These are phyloP conservation scores for Hylia prasina DNA, from an alignment of 2,113 vertebrate species.

Conservation along the genomic window DNA sequence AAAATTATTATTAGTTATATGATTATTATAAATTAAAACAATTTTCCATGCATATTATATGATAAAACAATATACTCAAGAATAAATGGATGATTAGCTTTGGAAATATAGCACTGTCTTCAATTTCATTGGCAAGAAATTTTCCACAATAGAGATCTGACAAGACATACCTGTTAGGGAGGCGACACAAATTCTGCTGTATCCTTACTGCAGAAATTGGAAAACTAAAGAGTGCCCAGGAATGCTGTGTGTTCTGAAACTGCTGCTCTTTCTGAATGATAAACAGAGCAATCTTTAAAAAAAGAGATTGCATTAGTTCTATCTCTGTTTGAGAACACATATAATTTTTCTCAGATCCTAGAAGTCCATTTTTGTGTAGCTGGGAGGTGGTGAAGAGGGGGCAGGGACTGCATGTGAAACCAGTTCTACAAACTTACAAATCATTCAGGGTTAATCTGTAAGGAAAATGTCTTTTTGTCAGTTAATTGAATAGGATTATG, in stretches of 20 bases:
- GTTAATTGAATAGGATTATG: slow-evolving; percentile 47
- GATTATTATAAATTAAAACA: not conserved
- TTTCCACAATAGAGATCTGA: not conserved
- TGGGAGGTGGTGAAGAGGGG: not conserved
- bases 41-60: not conserved
- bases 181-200: not conserved
- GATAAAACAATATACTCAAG: not conserved
- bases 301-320: not conserved
- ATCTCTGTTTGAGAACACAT: not conserved
- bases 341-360: not conserved
- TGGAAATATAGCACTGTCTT: not conserved
- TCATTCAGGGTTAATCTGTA: not conserved
- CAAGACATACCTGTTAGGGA: not conserved
- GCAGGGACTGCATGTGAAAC: not conserved
- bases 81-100: not conserved
- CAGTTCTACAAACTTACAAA: not conserved
- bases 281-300: not conserved
- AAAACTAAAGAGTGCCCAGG: not conserved
- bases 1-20: not conserved
- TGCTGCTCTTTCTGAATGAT: not conserved
- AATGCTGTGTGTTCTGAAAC: not conserved
- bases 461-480: slow-evolving; percentile 12
- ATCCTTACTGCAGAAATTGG: not conserved
- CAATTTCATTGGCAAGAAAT: not conserved
- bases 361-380: not conserved